Conservation (phyloP, 1,140 invertebrate genomes). For the Frieseomelitta varia region DNA sequence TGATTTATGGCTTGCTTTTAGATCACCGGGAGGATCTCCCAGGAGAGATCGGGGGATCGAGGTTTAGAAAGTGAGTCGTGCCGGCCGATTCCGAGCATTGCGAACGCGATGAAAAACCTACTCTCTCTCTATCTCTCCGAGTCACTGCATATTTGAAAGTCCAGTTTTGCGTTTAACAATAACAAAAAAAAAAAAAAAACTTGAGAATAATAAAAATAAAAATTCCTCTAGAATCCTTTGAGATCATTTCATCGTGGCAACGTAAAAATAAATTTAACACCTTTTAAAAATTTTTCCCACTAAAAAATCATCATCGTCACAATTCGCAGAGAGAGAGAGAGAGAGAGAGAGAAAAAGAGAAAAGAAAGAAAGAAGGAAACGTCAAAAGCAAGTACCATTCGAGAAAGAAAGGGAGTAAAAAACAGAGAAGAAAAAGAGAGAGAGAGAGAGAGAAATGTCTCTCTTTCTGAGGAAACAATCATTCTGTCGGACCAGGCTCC, state of each 20-base stretch:
- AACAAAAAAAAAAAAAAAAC: too few species aligned
- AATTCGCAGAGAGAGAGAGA: too few species aligned
- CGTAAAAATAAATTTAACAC: too few species aligned
- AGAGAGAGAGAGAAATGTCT: too few species aligned
- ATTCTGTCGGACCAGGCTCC: not conserved
- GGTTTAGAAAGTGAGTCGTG: slow-evolving; percentile 56
- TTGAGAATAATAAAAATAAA: too few species aligned
- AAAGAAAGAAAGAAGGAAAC: not conserved
- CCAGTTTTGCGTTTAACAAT: too few species aligned
- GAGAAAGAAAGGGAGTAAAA: not conserved
- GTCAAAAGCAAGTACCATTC: not conserved
- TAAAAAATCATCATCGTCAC: too few species aligned
- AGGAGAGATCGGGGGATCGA: slow-evolving; percentile 38
- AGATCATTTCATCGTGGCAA: too few species aligned
- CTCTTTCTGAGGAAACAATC: not conserved
- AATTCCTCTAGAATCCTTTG: too few species aligned
- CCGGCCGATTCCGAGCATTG: not conserved
- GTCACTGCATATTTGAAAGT: not conserved
- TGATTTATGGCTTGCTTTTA: slow-evolving; percentile 55
- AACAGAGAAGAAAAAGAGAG: not conserved
- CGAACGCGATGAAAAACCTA: slow-evolving; percentile 1
- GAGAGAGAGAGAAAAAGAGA: too few species aligned
- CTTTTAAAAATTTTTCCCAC: not conserved
- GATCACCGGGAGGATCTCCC: slow-evolving; percentile 38
- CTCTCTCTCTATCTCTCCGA: not conserved